A percentile compares a stretch with the other conserved stretches of the same genome.
Conservation (phyloP, 2,113 vertebrate genomes). For the Alosa alosa region DNA sequence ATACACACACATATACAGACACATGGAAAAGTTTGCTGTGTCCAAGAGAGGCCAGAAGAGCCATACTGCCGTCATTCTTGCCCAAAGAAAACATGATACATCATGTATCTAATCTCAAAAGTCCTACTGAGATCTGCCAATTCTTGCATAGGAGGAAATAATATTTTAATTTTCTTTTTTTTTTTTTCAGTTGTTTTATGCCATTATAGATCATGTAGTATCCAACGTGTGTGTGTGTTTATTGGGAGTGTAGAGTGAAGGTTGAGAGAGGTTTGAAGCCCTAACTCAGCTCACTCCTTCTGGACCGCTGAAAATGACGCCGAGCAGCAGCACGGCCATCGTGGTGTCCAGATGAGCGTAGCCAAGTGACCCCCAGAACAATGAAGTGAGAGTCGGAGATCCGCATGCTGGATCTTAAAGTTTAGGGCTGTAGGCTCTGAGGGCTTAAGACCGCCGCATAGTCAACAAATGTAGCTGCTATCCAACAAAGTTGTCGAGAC, state of each 20-base stretch:
- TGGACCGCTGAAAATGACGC: neutral
- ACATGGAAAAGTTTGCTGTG: neutral
- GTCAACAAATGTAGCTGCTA: neutral
- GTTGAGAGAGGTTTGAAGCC: neutral
- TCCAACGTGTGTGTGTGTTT: neutral
- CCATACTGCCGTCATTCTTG: conserved; percentile 8
- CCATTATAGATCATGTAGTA: neutral
- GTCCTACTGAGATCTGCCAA: neutral
- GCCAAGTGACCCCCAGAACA: neutral
- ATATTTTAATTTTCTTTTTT: neutral
- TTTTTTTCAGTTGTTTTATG: neutral
- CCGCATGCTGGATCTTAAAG: neutral
- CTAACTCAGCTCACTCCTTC: neutral
- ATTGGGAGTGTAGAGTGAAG: neutral
- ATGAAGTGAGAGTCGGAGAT: neutral
- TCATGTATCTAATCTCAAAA: neutral
- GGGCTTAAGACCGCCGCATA: neutral
- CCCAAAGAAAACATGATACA: neutral
- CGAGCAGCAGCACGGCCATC: neutral
- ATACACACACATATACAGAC: neutral
- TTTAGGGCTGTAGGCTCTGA: neutral
- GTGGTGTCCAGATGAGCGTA: neutral
- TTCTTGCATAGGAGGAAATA: neutral
- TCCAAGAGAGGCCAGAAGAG: neutral
- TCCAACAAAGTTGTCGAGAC: neutral